These are phyloP conservation scores for Dryobota labecula DNA, from an alignment of 2,888 invertebrate species.

Conservation along the genomic window DNA sequence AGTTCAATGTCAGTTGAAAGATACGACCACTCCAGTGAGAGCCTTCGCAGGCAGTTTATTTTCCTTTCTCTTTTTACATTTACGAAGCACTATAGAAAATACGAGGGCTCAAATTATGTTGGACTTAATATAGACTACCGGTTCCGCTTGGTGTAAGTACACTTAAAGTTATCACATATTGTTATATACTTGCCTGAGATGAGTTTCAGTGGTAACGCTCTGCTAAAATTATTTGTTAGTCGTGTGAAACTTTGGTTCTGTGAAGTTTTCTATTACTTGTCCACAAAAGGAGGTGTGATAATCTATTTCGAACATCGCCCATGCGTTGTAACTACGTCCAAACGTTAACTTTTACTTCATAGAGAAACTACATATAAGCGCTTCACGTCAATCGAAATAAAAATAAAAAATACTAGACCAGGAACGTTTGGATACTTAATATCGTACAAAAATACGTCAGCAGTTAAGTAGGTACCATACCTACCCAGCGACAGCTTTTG, in stretches of 20 bases:
- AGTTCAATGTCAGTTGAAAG: conserved; percentile 86
- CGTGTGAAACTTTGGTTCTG: conserved; percentile 38
- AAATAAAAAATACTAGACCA: neutral
- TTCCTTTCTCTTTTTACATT: conserved; percentile 70
- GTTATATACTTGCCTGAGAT: conserved; percentile 42
- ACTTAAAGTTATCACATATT: conserved; percentile 68
- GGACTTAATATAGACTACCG: conserved; percentile 71
- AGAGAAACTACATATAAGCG: neutral
- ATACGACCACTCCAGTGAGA: conserved; percentile 73
- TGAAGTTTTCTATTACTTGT: conserved; percentile 10
- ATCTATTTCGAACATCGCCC: neutral
- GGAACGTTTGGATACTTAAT: neutral
- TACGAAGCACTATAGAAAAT: conserved; percentile 68
- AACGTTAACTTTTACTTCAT: too few relatives aligned
- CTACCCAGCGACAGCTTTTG: neutral
- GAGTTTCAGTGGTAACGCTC: conserved; percentile 66
- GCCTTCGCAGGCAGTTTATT: conserved; percentile 69
- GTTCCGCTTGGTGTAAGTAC: conserved; percentile 75
- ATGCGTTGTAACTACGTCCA: neutral
- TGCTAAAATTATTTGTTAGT: conserved; percentile 52
- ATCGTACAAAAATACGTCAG: too few relatives aligned
- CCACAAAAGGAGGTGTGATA: conserved; percentile 6
- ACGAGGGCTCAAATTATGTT: conserved; percentile 70
- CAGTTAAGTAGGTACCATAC: too few relatives aligned
- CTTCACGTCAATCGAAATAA: neutral